phyloP scores from a whole-genome alignment of 2,888 invertebrate species.

The Hetaerina titia region DNA sequence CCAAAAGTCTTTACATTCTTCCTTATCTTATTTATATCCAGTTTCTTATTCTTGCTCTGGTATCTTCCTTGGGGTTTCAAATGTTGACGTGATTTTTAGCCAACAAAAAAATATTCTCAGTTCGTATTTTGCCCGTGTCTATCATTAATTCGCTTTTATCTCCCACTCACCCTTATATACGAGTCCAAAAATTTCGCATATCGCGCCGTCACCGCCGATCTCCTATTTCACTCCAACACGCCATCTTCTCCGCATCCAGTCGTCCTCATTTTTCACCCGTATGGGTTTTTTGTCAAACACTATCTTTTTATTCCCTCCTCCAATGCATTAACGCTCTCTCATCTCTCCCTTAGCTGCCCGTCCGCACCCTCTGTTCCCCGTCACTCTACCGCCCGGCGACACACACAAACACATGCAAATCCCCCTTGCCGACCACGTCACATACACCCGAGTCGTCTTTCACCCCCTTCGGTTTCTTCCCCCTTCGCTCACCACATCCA shows the following conservation, averaged over 20 bases:
- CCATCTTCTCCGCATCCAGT: background rate
- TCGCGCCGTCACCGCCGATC: background rate
- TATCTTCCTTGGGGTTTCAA: background rate
- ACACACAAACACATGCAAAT: background rate
- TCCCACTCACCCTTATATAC: background rate
- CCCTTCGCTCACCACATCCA: background rate
- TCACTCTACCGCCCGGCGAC: background rate
- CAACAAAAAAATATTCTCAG: background rate
- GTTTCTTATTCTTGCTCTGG: background rate
- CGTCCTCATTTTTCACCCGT: background rate
- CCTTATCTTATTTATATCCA: background rate
- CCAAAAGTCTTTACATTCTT: background rate
- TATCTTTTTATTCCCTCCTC: constrained; percentile 12
- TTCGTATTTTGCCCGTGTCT: background rate
- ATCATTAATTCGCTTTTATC: background rate
- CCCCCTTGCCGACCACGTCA: background rate
- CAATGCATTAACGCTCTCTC: constrained; percentile 1
- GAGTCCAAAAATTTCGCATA: background rate
- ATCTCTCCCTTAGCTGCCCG: background rate
- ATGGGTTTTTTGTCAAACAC: background rate
- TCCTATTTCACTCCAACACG: background rate
- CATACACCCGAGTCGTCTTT: background rate
- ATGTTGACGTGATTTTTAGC: background rate
- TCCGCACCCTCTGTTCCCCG: background rate
- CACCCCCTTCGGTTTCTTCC: background rate